Evolutionary conservation across 2,888 invertebrate species (phyloP).

Genomic region (Gastracanthus pulcherrimus): DNA sequence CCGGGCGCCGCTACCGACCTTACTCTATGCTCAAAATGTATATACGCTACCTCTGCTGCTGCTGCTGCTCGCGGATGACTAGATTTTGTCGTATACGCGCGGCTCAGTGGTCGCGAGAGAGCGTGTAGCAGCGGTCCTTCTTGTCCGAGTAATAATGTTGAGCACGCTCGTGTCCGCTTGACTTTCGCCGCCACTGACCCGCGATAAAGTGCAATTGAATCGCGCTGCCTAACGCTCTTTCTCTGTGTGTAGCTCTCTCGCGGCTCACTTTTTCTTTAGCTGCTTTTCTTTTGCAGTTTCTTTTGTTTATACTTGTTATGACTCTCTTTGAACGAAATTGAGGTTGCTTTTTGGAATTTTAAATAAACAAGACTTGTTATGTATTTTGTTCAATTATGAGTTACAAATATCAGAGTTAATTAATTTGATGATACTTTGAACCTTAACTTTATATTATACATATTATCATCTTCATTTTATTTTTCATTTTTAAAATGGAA

Average conservation of each 20-base stretch:
- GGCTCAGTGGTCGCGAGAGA: too few species aligned
- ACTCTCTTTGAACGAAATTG: background rate
- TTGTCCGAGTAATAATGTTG: too few species aligned
- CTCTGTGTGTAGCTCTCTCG: background rate
- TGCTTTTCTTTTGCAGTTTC: too few species aligned
- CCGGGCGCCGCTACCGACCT: too few species aligned
- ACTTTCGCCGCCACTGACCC: background rate
- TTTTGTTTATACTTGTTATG: background rate
- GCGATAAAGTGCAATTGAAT: constrained; percentile 24
- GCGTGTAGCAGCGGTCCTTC: background rate
- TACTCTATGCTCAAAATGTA: too few species aligned
- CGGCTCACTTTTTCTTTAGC: too few species aligned
- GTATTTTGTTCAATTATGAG: background rate
- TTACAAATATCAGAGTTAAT: too few species aligned
- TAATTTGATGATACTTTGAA: too few species aligned
- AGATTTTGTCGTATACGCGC: background rate
- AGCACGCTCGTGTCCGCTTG: background rate
- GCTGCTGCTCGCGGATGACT: background rate
- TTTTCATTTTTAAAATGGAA: too few species aligned
- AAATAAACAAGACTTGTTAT: background rate
- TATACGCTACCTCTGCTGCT: background rate
- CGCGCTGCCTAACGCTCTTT: background rate
- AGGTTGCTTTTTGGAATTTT: background rate
- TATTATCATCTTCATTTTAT: too few species aligned
- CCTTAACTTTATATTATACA: too few species aligned